Conservation (phyloP, 92 coral and sea anemone species). For the Zoanthus solanderi region DNA sequence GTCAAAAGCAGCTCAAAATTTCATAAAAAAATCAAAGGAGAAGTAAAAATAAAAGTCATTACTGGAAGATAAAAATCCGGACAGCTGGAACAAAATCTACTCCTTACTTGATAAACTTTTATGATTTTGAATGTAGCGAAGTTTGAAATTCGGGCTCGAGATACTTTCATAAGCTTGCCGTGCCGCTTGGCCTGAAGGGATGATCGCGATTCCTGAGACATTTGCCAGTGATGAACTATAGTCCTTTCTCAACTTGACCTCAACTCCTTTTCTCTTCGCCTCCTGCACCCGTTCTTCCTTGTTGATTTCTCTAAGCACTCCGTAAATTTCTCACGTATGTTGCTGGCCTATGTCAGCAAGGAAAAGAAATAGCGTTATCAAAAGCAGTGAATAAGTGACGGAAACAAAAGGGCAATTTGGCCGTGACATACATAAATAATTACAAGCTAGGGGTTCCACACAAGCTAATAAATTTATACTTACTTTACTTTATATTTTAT, state of each 20-base stretch:
- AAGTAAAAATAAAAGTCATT: slow-evolving; percentile 40
- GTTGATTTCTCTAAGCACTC: slow-evolving; percentile 60
- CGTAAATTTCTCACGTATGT: slow-evolving; percentile 78
- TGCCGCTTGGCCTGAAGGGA: slow-evolving; percentile 71
- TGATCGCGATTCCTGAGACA: slow-evolving; percentile 71
- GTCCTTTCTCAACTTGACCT: slow-evolving; percentile 59
- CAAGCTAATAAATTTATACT: no score
- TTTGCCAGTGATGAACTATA: slow-evolving; percentile 25
- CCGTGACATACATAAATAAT: no score
- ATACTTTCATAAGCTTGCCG: slow-evolving; percentile 71
- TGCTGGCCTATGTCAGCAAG: slow-evolving; percentile 57
- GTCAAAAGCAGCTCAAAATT: slow-evolving; percentile 36
- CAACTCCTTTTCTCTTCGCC: slow-evolving; percentile 76
- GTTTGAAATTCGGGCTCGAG: slow-evolving; percentile 81
- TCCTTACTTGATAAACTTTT: slow-evolving; percentile 32
- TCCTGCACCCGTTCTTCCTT: slow-evolving; percentile 77
- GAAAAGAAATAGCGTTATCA: neutral
- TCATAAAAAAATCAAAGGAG: slow-evolving; percentile 36
- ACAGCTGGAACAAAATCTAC: slow-evolving; percentile 19
- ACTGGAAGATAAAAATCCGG: slow-evolving; percentile 34
- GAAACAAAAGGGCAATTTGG: neutral
- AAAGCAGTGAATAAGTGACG: neutral
- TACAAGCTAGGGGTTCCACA: no score
- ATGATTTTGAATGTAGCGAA: slow-evolving; percentile 60
- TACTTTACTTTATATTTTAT: no score